Conservation (phyloP, 2,888 invertebrate species). For the Cecidostiba fungosa region DNA sequence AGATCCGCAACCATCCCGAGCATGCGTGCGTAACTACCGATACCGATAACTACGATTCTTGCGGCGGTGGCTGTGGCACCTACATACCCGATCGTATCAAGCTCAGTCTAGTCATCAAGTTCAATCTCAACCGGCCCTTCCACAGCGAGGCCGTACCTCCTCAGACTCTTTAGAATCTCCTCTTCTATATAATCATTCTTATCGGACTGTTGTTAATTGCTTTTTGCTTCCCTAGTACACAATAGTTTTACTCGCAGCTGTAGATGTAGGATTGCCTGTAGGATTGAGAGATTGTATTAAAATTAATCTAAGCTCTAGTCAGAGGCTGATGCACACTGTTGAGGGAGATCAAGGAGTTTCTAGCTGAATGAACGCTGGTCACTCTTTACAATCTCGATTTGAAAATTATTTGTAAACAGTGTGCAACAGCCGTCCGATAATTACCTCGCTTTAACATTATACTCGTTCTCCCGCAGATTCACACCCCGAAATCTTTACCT, state of each 20-base stretch:
- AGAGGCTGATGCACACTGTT: conserved; percentile 8
- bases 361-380: not conserved
- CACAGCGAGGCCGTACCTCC: conserved; percentile 44
- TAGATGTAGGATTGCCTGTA: not conserved
- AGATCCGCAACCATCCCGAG: conserved; percentile 86
- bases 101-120: conserved; percentile 57
- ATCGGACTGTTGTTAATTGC: not conserved
- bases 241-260: not conserved
- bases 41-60: not conserved
- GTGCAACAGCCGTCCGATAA: not conserved
- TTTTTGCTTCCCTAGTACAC: not conserved
- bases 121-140: conserved; percentile 61
- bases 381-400: not conserved
- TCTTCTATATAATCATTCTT: not conserved
- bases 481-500: conserved; percentile 29
- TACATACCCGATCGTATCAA: conserved; percentile 61
- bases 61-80: conserved; percentile 5
- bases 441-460: not conserved
- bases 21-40: conserved; percentile 58
- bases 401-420: not conserved
- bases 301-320: not conserved
- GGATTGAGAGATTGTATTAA: not conserved
- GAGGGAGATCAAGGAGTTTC: not conserved
- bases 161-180: not conserved
- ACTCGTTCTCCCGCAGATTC: conserved; percentile 14